phyloP scores from a whole-genome alignment of 2,888 invertebrate genomes.

The Sericinus montela region DNA sequence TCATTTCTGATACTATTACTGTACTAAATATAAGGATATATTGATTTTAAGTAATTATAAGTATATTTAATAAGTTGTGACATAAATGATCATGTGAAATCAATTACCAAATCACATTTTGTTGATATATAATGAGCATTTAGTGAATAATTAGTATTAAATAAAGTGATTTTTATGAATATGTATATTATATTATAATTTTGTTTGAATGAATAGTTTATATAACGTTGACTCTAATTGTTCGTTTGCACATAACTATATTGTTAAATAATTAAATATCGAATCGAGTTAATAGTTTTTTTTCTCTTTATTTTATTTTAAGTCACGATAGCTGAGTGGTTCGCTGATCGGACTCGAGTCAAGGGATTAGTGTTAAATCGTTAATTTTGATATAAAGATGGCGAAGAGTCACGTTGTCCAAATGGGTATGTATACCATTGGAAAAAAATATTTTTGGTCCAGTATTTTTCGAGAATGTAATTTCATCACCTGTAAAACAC shows the following conservation, averaged over 20 bases:
- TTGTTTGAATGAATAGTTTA: constrained; percentile 75
- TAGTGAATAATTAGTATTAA: constrained; percentile 23
- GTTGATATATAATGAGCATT: constrained; percentile 34
- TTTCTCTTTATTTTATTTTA: constrained; percentile 20
- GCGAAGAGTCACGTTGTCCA: no score
- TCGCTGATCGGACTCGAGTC: no score
- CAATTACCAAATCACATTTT: constrained; percentile 59
- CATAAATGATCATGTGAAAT: constrained; percentile 33
- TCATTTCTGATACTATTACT: not conserved
- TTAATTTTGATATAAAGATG: no score
- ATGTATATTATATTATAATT: constrained; percentile 58
- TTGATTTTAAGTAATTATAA: constrained; percentile 20
- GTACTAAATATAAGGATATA: not conserved
- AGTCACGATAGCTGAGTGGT: no score
- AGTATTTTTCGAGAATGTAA: no score
- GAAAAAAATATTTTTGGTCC: no score
- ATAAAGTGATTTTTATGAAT: constrained; percentile 42
- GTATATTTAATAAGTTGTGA: constrained; percentile 16
- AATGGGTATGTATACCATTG: no score
- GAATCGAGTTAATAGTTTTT: constrained; percentile 32
- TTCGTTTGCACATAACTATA: constrained; percentile 61
- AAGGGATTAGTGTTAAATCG: no score
- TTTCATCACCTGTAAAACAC: no score
- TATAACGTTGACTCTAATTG: constrained; percentile 66
- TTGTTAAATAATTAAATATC: constrained; percentile 53